Evolutionary conservation across 2,113 vertebrate species (phyloP).

Genomic region (Rhegmatorhina hoffmannsi): DNA sequence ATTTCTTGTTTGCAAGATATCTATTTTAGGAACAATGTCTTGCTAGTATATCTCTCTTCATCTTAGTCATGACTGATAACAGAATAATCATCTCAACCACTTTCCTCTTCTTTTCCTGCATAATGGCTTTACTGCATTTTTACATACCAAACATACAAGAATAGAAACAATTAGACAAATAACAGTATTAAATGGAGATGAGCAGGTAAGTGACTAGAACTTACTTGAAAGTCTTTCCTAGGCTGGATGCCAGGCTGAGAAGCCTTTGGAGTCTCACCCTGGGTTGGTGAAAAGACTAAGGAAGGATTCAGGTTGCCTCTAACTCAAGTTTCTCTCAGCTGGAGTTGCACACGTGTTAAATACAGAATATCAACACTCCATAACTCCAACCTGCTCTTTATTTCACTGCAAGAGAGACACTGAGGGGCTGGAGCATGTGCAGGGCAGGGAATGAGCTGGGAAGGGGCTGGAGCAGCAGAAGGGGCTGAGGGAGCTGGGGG

Average conservation of each 20-base stretch:
- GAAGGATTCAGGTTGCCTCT: neutral
- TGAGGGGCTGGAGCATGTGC: neutral
- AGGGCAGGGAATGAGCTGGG: fast-evolving
- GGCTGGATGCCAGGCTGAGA: neutral
- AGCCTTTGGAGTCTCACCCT: neutral
- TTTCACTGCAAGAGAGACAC: neutral
- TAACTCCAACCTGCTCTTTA: neutral
- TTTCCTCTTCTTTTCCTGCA: constrained; percentile 54
- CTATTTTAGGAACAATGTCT: constrained; percentile 71
- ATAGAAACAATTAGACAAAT: constrained; percentile 66
- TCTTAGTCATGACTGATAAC: constrained; percentile 74
- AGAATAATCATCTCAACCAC: constrained; percentile 61
- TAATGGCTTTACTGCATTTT: constrained; percentile 54
- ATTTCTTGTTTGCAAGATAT: constrained; percentile 64
- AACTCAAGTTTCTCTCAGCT: neutral
- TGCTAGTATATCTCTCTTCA: constrained; percentile 60
- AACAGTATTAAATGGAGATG: constrained; percentile 39
- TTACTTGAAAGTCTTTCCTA: neutral
- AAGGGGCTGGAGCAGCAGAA: fast-evolving
- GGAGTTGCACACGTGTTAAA: neutral
- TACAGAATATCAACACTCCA: neutral
- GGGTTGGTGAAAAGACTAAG: neutral
- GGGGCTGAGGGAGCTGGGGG: fast-evolving
- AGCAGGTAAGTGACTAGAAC: constrained; percentile 25
- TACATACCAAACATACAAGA: constrained; percentile 45